Evolutionary conservation across 2,888 invertebrate genomes (phyloP).

Genomic region (Troides aeacus): DNA sequence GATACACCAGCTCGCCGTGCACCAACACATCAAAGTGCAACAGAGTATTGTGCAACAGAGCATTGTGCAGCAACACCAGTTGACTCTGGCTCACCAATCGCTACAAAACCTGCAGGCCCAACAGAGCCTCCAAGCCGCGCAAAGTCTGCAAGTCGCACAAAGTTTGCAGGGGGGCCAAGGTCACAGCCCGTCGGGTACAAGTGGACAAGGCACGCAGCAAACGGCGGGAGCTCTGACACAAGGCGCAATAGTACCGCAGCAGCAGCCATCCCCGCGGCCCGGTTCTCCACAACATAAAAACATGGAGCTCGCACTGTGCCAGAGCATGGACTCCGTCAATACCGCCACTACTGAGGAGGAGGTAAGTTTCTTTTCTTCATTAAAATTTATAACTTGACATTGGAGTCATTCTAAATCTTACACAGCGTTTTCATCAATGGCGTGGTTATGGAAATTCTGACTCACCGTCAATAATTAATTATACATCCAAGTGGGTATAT

Average conservation of each 20-base stretch:
- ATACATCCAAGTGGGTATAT: too few relatives aligned
- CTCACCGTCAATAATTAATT: too few relatives aligned
- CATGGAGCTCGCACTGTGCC: constrained; percentile 89
- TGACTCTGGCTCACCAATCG: constrained; percentile 74
- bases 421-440: not conserved
- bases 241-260: constrained; percentile 72
- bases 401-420: not conserved
- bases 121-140: constrained; percentile 55
- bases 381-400: not conserved
- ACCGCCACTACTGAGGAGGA: constrained; percentile 97
- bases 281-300: constrained; percentile 71
- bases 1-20: constrained; percentile 72
- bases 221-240: constrained; percentile 53
- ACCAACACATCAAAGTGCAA: constrained; percentile 75
- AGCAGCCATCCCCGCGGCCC: constrained; percentile 69
- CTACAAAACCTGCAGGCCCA: constrained; percentile 68
- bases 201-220: constrained; percentile 65
- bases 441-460: not conserved
- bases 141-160: constrained; percentile 46
- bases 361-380: constrained; percentile 81
- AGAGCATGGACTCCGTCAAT: constrained; percentile 99
- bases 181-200: constrained; percentile 50
- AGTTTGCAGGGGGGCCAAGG: constrained; percentile 58
- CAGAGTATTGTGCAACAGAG: constrained; percentile 75
- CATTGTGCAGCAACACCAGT: constrained; percentile 74